These are phyloP conservation scores for Agrochola lota DNA, from an alignment of 2,888 invertebrate genomes.

Conservation along the genomic window DNA sequence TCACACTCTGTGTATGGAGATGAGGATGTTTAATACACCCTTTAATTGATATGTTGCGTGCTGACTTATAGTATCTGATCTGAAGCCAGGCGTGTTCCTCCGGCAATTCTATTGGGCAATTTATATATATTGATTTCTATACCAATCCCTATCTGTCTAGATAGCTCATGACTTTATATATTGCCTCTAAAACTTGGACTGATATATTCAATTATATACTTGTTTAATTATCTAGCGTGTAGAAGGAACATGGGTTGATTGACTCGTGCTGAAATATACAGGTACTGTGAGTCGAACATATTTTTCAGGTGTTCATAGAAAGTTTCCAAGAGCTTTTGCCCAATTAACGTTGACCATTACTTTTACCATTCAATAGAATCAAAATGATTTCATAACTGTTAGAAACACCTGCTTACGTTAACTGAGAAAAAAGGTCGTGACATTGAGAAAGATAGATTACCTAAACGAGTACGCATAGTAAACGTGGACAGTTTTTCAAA, in stretches of 20 bases:
- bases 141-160: conserved; percentile 81
- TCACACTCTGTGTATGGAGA: conserved; percentile 77
- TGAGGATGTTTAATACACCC: conserved; percentile 83
- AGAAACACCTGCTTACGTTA: conserved; percentile 38
- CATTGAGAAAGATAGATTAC: conserved; percentile 49
- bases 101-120: conserved; percentile 86
- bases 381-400: conserved; percentile 28
- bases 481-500: conserved; percentile 24
- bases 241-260: conserved; percentile 9
- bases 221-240: conserved; percentile 34
- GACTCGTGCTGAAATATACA: neutral
- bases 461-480: conserved; percentile 17
- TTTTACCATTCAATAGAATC: conserved; percentile 5
- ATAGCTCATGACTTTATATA: conserved; percentile 81
- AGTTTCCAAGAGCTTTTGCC: neutral
- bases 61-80: conserved; percentile 86
- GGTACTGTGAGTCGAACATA: neutral
- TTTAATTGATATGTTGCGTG: conserved; percentile 89
- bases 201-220: conserved; percentile 55
- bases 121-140: conserved; percentile 88
- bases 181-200: conserved; percentile 66
- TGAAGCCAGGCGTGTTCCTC: conserved; percentile 79
- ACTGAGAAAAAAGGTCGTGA: conserved; percentile 35
- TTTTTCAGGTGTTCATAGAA: neutral
- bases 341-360: conserved; percentile 6